Evolutionary conservation across 2,888 invertebrate species (phyloP).

Genomic region (Amiota mariae): DNA sequence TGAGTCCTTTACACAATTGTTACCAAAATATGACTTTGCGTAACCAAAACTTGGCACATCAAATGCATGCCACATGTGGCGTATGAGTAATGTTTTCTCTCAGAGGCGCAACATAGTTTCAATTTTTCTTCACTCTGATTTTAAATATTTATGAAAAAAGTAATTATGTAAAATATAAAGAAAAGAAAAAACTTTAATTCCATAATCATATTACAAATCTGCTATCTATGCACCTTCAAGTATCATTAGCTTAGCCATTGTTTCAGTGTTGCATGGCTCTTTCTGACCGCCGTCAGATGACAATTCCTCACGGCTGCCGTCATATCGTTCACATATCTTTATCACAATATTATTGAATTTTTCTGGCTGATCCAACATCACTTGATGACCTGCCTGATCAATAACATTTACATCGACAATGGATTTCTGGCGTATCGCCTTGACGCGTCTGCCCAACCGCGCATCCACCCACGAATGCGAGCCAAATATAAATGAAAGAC

Average conservation of each 20-base stretch:
- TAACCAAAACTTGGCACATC: conserved; percentile 19
- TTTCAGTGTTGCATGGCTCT: no score
- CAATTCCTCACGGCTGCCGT: not conserved
- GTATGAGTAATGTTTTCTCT: not conserved
- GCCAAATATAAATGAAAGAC: conserved; percentile 90
- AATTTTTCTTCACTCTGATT: no score
- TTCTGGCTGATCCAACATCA: conserved; percentile 90
- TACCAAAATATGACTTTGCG: conserved; percentile 13
- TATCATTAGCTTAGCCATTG: not conserved
- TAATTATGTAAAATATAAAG: not conserved
- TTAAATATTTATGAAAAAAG: not conserved
- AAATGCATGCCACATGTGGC: conserved; percentile 1
- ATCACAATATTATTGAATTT: conserved; percentile 84
- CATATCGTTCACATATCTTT: conserved; percentile 62
- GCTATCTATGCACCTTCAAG: not conserved
- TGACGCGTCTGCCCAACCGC: conserved; percentile 74
- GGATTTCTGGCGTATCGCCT: conserved; percentile 78
- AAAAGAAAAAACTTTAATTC: not conserved
- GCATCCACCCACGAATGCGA: conserved; percentile 93
- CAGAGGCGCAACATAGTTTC: not conserved
- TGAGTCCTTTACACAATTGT: conserved; percentile 22
- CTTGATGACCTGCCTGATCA: conserved; percentile 90
- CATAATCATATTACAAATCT: not conserved
- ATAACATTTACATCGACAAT: conserved; percentile 86
- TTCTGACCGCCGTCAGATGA: no score